Evolutionary conservation across 1,140 invertebrate genomes (phyloP).

Genomic region (Sinella curviseta): DNA sequence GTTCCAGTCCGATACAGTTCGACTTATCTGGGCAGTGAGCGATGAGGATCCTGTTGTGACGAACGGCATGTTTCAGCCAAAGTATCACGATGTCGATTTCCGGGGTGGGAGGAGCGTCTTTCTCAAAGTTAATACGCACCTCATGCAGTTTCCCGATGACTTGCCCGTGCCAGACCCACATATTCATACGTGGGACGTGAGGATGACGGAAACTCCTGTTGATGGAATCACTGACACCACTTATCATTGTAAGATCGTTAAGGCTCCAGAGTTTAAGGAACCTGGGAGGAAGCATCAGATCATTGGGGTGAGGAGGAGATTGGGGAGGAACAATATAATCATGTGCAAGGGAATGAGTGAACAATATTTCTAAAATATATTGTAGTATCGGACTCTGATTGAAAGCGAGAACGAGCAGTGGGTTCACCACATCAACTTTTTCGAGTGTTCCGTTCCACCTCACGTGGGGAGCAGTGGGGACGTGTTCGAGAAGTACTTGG

Average conservation of each 20-base stretch:
- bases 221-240: conserved; percentile 58
- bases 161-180: background rate
- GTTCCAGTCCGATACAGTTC: conserved; percentile 70
- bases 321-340: no score
- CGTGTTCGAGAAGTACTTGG: conserved; percentile 64
- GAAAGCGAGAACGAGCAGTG: conserved; percentile 57
- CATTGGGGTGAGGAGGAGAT: conserved; percentile 71
- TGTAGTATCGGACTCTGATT: conserved; percentile 67
- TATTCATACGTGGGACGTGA: conserved; percentile 37
- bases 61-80: conserved; percentile 49
- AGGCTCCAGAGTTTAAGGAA: conserved; percentile 63
- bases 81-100: conserved; percentile 62
- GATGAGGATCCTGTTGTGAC: conserved; percentile 65
- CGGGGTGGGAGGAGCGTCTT: conserved; percentile 68
- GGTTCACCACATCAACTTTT: conserved; percentile 81
- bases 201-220: conserved; percentile 30
- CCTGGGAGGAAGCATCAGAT: conserved; percentile 71
- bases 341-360: no score
- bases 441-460: conserved; percentile 67
- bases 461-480: background rate
- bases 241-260: conserved; percentile 87
- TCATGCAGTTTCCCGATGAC: conserved; percentile 33
- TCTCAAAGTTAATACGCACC: conserved; percentile 51
- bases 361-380: no score
- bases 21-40: conserved; percentile 74